A percentile compares a stretch with the other conserved stretches of the same genome.
Conservation (phyloP, 2,888 invertebrate species). For the Acleris holmiana region DNA sequence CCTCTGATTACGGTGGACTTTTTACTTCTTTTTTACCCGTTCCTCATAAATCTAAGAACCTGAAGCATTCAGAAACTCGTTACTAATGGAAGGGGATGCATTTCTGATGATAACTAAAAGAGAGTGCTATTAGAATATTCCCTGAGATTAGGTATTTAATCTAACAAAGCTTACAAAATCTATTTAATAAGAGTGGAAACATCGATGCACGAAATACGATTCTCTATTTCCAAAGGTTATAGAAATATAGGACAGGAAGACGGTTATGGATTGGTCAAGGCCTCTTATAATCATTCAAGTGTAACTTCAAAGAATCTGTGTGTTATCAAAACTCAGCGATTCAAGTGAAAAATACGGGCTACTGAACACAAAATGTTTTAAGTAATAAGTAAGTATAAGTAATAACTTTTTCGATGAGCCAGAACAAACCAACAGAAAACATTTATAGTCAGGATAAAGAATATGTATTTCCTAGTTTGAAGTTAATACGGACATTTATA, state of each 20-base stretch:
- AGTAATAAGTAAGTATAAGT: no score
- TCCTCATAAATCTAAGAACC: constrained; percentile 45
- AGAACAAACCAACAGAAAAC: no score
- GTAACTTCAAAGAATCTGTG: constrained; percentile 28
- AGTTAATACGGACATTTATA: no score
- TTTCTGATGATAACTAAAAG: no score
- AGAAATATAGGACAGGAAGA: constrained; percentile 9
- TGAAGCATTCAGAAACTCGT: constrained; percentile 36
- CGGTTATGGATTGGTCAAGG: constrained; percentile 9
- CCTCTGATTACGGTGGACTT: no score
- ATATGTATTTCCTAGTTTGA: no score
- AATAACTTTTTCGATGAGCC: no score
- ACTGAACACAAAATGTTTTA: constrained; percentile 11
- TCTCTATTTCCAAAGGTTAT: constrained; percentile 16
- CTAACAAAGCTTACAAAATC: no score
- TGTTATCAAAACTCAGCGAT: constrained; percentile 16
- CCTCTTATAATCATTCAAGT: constrained; percentile 16
- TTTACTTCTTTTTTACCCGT: no score
- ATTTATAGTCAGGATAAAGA: no score
- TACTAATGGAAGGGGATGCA: not conserved
- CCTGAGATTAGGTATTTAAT: no score
- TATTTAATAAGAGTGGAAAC: not conserved
- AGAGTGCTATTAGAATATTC: no score
- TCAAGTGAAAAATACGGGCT: constrained; percentile 8
- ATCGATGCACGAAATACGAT: constrained; percentile 6